Base-by-base conservation (phyloP, 2,888 invertebrate species). In the Drosophila multiciliata region DNA sequence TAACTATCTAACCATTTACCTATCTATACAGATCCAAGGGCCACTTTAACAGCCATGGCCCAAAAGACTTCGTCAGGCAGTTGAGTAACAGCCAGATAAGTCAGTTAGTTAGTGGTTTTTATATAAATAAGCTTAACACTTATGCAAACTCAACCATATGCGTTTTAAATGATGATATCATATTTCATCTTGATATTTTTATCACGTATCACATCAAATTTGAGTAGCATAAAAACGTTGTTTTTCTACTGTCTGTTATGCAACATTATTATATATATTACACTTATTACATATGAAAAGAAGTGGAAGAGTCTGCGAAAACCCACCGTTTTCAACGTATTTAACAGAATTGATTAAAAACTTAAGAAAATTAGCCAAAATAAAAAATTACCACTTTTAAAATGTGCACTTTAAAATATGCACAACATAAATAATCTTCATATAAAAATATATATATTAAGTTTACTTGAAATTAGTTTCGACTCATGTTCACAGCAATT, bases 41-140 rank as follows among this genome's bases (percentile, higher is more conserved):
- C 75, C 63, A 61, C 49, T 57, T 50, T 29, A 58, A 78, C 62
- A 73, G 55, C 62, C 62, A 38, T 75, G 73, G 78, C 75, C 66
- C 35, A 58, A 73, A 74, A 74, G 50, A 67, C 50, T 35, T 38
- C 40, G 53, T 6, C 17, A 38, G 32, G 15, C 53, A 54, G 79
- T 74, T 79, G 58, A 60, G 54, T 36, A 74, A 79, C 42, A 69
- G 42, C 32, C 64, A 69, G 79, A 76, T 79, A 79, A 69, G 58
- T 65, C 58, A 26, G 38, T 54, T 49, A 55, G 33, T 55, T 49
- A 59, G 42, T 59, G 48, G 49, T 64, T 8, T 61, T 8, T 8
- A 15, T 64, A 78, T 57, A 58, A 69, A 48, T 54, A 61, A 59
- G 32, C 55, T 7, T 58, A 75, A 78, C 61, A 73, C 53, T 36